Percentiles rank a stretch among this genome's conserved stretches.
Conservation (phyloP, 2,797 vertebrate genomes). For the Lithobates pipiens region DNA sequence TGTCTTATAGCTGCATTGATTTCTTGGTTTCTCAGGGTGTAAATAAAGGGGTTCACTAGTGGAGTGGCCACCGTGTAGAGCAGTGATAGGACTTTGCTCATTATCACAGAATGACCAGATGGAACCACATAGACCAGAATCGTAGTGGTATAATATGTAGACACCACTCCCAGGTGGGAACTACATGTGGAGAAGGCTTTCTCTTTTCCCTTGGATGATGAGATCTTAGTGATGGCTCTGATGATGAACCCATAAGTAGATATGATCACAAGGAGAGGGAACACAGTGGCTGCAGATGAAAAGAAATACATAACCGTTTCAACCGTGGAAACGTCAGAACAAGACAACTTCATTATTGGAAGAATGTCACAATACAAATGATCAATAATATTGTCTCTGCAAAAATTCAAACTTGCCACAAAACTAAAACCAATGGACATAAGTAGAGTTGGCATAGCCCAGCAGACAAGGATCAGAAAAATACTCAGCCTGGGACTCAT, state of each 20-base stretch:
- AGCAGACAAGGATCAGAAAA: not conserved
- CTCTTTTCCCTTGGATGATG: not conserved
- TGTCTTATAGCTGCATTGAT: constrained; percentile 2
- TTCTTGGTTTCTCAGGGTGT: constrained; percentile 29
- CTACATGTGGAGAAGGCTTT: constrained; percentile 36
- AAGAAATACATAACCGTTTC: not conserved
- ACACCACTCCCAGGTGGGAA: constrained; percentile 11
- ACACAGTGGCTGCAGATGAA: not conserved
- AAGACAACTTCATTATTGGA: constrained; percentile 65
- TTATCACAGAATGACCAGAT: not conserved
- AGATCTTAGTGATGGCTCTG: not conserved
- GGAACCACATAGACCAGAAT: constrained; percentile 19
- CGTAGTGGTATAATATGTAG: not conserved
- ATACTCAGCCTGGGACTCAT: not conserved
- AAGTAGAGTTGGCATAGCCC: not conserved
- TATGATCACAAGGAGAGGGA: constrained; percentile 7
- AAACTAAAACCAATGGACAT: not conserved
- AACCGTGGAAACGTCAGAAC: constrained; percentile 44
- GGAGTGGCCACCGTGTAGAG: constrained; percentile 3
- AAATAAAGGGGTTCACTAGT: constrained; percentile 19
- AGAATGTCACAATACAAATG: constrained; percentile 67
- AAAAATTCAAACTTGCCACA: not conserved
- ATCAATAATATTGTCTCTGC: constrained; percentile 58
- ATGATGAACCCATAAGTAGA: constrained; percentile 13
- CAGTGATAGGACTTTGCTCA: constrained; percentile 1